These are phyloP conservation scores for Hiodon alosoides DNA, from an alignment of 2,113 vertebrate species.

Conservation along the genomic window DNA sequence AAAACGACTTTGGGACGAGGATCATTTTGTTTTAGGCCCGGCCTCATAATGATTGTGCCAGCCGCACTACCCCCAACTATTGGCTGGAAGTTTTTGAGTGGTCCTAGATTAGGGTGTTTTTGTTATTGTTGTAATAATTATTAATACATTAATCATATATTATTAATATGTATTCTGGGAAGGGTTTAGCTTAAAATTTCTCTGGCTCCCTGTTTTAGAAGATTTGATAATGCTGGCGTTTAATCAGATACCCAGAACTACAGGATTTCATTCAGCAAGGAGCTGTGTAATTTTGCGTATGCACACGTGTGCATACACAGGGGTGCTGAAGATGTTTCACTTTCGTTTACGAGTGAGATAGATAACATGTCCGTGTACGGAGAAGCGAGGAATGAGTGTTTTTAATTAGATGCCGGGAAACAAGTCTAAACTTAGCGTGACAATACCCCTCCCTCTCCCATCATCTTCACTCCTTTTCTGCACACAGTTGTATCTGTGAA, in stretches of 20 bases:
- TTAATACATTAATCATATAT: neutral
- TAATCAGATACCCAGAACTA: slow-evolving; percentile 25
- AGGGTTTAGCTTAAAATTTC: slow-evolving; percentile 22
- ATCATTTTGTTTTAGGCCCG: slow-evolving; percentile 5
- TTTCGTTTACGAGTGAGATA: slow-evolving; percentile 39
- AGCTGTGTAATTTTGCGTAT: slow-evolving; percentile 7
- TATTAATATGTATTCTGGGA: neutral
- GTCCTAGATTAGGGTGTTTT: neutral
- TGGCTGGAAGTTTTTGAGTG: slow-evolving; percentile 4
- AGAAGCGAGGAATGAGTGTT: slow-evolving; percentile 23
- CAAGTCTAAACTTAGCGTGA: neutral
- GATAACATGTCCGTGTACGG: slow-evolving; percentile 30
- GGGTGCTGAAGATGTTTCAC: slow-evolving; percentile 30
- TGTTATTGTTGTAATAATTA: neutral
- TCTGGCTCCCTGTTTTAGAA: slow-evolving; percentile 27
- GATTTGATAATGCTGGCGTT: slow-evolving; percentile 20
- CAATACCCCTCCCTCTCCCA: too few species aligned
- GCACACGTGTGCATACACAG: slow-evolving; percentile 1
- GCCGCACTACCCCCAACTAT: neutral
- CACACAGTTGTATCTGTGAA: too few species aligned
- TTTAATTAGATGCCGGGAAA: slow-evolving; percentile 19
- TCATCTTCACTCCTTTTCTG: too few species aligned
- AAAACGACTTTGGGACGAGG: slow-evolving; percentile 56
- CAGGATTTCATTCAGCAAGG: slow-evolving; percentile 39
- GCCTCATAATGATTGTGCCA: slow-evolving; percentile 9